Conservation (phyloP, 2,888 invertebrate species). For the Tribolium freemani region DNA sequence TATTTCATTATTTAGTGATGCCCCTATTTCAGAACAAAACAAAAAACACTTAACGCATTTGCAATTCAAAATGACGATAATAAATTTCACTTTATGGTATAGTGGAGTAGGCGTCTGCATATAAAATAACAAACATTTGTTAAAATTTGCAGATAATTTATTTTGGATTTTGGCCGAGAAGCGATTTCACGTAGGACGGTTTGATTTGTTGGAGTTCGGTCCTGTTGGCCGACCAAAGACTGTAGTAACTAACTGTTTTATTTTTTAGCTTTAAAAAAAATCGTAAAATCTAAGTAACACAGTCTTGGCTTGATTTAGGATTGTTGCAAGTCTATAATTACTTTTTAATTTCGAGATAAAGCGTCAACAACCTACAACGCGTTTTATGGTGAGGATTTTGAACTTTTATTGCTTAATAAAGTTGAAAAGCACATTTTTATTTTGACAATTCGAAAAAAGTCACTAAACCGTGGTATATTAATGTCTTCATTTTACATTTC, state of each 20-base stretch:
- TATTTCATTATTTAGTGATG: constrained; percentile 25
- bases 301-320: no score
- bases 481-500: constrained; percentile 25
- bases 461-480: constrained; percentile 14
- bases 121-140: constrained; percentile 58
- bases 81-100: constrained; percentile 53
- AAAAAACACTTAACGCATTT: constrained; percentile 52
- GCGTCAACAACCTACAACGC: neutral
- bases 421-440: constrained; percentile 5
- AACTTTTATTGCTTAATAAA: constrained; percentile 28
- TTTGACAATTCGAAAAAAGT: constrained; percentile 6
- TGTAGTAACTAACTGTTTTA: constrained; percentile 19
- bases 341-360: neutral
- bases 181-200: constrained; percentile 34
- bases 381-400: neutral
- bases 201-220: constrained; percentile 39
- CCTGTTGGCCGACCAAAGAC: constrained; percentile 12
- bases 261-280: neutral
- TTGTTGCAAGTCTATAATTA: neutral
- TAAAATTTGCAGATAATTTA: constrained; percentile 57
- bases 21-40: constrained; percentile 30
- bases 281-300: neutral
- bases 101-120: constrained; percentile 51
- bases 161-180: constrained; percentile 43
- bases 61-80: constrained; percentile 53